A percentile compares a stretch with the other conserved stretches of the same genome.
Conservation (phyloP, 2,113 vertebrate genomes). For the Chaetura pelagica region DNA sequence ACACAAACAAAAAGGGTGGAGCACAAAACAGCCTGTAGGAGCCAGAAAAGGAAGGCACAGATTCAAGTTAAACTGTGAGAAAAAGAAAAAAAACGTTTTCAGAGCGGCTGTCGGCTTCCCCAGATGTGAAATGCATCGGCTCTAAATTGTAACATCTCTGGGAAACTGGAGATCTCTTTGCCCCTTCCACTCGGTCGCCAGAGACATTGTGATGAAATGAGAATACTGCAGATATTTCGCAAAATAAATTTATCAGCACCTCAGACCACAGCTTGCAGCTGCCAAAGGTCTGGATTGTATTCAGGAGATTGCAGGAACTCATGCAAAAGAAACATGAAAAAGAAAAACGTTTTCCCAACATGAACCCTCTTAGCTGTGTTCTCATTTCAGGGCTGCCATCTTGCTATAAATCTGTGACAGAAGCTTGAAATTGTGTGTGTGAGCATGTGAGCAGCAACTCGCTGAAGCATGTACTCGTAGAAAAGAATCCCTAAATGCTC, state of each 20-base stretch:
- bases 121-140: constrained; percentile 15
- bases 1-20: background rate
- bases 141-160: constrained; percentile 3
- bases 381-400: background rate
- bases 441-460: background rate
- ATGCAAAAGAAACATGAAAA: background rate
- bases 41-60: constrained; percentile 32
- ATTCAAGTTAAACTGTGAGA: constrained; percentile 65
- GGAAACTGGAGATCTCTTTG: constrained; percentile 1
- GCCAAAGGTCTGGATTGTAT: background rate
- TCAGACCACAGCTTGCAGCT: background rate
- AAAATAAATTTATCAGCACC: background rate
- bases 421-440: background rate
- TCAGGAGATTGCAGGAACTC: background rate
- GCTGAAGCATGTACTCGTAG: background rate
- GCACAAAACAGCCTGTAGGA: background rate
- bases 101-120: constrained; percentile 52
- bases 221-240: background rate
- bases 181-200: background rate
- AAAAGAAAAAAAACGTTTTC: constrained; percentile 51
- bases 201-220: background rate
- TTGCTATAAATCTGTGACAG: background rate
- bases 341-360: background rate
- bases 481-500: background rate
- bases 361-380: fast-evolving